phyloP scores from a whole-genome alignment of 2,888 invertebrate species.

The Spilosoma lubricipeda region DNA sequence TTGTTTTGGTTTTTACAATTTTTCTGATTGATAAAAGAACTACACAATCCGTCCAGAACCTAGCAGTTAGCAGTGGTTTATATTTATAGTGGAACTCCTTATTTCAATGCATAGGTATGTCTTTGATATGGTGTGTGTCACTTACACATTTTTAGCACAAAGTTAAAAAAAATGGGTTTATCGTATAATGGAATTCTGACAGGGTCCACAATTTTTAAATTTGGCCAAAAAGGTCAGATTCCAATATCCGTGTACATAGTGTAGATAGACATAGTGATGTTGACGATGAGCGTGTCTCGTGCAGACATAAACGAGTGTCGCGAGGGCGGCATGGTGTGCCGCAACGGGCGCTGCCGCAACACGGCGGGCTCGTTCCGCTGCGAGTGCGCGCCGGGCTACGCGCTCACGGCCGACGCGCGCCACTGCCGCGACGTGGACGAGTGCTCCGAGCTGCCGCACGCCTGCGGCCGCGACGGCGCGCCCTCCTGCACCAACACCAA shows the following conservation, averaged over 20 bases:
- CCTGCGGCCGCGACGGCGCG: constrained; percentile 75
- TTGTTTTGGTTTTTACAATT: too few species aligned
- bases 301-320: constrained; percentile 93
- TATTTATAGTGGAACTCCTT: background rate
- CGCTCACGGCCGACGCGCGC: constrained; percentile 90
- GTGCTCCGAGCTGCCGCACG: constrained; percentile 86
- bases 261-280: background rate
- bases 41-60: background rate
- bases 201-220: background rate
- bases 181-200: background rate
- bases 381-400: constrained; percentile 93
- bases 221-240: too few species aligned
- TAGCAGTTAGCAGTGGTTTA: background rate
- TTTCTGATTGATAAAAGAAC: background rate
- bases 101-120: background rate
- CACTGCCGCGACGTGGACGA: constrained; percentile 93
- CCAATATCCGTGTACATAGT: too few species aligned
- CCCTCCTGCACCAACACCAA: constrained; percentile 81
- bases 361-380: constrained; percentile 92
- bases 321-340: constrained; percentile 93
- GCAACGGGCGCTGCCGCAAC: constrained; percentile 94
- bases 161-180: background rate
- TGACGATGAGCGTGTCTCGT: background rate
- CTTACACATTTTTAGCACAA: background rate
- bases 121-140: background rate